phyloP scores from a whole-genome alignment of 2,113 vertebrate genomes.

The Strix aluco region DNA sequence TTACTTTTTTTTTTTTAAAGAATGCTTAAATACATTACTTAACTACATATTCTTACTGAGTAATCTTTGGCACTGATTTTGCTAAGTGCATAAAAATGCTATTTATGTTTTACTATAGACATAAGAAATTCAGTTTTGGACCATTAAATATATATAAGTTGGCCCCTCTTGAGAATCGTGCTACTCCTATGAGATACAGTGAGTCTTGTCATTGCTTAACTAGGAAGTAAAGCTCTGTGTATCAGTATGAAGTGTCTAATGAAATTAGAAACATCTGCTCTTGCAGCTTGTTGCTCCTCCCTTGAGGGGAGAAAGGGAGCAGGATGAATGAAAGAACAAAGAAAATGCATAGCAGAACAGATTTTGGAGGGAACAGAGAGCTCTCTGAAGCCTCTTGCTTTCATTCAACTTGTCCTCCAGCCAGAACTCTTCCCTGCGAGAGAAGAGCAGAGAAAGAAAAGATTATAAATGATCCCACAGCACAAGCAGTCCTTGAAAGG shows the following conservation, averaged over 20 bases:
- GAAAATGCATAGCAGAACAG: slow-evolving; percentile 12
- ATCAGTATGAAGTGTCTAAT: neutral
- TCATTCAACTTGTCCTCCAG: neutral
- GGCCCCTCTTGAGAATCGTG: neutral
- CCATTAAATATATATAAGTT: neutral
- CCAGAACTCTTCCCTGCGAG: neutral
- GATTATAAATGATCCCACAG: neutral
- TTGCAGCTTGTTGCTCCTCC: slow-evolving; percentile 36
- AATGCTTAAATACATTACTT: neutral
- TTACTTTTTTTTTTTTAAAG: neutral
- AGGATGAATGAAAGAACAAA: slow-evolving; percentile 22
- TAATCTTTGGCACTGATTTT: neutral
- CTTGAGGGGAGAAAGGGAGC: neutral
- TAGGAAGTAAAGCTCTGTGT: neutral
- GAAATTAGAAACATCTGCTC: slow-evolving; percentile 30
- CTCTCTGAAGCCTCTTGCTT: slow-evolving; percentile 17
- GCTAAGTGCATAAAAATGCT: neutral
- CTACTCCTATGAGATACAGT: neutral
- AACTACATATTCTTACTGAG: neutral
- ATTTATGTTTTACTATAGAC: neutral
- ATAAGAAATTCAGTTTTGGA: neutral
- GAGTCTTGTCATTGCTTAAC: neutral
- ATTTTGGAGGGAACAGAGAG: neutral
- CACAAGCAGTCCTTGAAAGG: neutral
- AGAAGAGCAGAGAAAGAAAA: neutral